Evolutionary conservation across 1,140 invertebrate genomes (phyloP), one percentile per base, ranked within the genome.

Genomic region (Epicauta chinensis): DNA sequence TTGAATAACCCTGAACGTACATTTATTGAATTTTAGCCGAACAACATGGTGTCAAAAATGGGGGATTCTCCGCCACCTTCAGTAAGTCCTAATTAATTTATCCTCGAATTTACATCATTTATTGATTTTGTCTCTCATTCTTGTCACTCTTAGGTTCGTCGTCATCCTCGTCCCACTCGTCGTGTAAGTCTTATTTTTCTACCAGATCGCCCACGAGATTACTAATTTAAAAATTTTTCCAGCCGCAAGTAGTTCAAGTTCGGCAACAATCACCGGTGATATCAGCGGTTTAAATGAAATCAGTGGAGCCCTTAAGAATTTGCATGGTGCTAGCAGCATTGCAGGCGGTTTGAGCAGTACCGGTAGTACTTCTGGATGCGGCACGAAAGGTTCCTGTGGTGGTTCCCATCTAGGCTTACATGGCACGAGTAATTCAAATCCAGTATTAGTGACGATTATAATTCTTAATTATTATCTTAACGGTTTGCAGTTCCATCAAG

Each of bases 211-310:
- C 23, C 23, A 23, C 23, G 4, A 23, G n/a, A n/a, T 23, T 14
- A 14, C 9, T 46, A 32, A 11, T 32, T 29, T 16, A 11, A 14
- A 16, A 35, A 17, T 36, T 0, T 23, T 9, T 30, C 31, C 31
- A 49, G 46, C 46, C 15, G 15, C n/a, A 11, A 49, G 46, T 17
- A 49, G 46, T 49, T 49, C 46, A 49, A 49, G 46, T 49, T 49
- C 46, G 2, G 37, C 34, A n/a, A 38, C 46, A n/a, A 38, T 39
- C n/a, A 13, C 46, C 13, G 37, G 16, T 23, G 23, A 23, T 16
- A 49, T n/a, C 13, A 36, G 46, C 37, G 14, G n/a, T 12, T 40
- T 49, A 5, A 49, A 49, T 29, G 46, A 49, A 40, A 32, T 49
- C 16, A 36, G 37, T 31, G 16, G 16, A 11, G 29, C 17, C 34